phyloP scores from a whole-genome alignment of 2,113 vertebrate genomes.

The Platysteira castanea region DNA sequence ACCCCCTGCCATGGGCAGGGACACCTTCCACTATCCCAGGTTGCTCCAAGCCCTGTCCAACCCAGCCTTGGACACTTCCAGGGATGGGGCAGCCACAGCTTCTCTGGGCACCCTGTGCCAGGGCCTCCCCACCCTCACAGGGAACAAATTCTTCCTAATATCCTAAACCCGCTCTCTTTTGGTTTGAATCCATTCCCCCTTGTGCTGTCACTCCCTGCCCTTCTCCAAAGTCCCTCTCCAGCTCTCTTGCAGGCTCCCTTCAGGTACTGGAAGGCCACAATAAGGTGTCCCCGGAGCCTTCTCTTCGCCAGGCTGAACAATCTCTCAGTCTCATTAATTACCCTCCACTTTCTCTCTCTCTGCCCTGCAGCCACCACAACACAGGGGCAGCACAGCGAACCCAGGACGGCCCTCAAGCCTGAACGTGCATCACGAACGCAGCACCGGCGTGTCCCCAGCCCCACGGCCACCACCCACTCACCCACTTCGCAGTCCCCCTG shows the following conservation, averaged over 20 bases:
- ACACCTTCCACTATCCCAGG: not conserved
- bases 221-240: not conserved
- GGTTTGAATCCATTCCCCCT: not conserved
- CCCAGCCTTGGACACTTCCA: not conserved
- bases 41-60: fast-evolving
- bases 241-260: not conserved
- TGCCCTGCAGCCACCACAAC: not conserved
- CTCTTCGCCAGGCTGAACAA: not conserved
- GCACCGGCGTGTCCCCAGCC: fast-evolving
- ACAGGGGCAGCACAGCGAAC: too few species aligned
- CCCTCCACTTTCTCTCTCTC: too few species aligned
- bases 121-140: not conserved
- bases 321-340: not conserved
- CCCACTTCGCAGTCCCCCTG: constrained; percentile 85
- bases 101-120: not conserved
- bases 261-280: not conserved
- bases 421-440: fast-evolving
- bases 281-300: not conserved
- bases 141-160: not conserved
- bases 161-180: not conserved
- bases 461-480: constrained; percentile 34
- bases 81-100: not conserved
- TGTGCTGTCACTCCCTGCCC: not conserved
- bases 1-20: not conserved
- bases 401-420: fast-evolving